Conservation (phyloP, 2,113 vertebrate genomes). For the Indicator maculatus region DNA sequence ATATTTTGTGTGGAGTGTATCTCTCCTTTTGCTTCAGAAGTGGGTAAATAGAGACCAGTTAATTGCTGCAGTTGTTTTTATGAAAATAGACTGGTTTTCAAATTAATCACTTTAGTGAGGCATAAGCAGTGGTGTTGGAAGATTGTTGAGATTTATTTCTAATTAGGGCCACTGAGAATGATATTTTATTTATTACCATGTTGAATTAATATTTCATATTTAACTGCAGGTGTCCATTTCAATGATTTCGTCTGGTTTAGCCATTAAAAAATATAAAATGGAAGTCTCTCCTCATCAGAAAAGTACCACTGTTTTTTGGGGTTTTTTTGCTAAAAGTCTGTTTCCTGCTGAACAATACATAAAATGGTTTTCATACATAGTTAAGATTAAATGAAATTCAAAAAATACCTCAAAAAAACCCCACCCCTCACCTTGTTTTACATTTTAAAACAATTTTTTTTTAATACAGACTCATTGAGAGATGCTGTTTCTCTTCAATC, state of each 20-base stretch:
- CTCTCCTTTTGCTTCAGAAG: constrained; percentile 13
- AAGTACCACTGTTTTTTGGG: neutral
- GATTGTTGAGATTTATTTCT: constrained; percentile 20
- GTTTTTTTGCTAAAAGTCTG: neutral
- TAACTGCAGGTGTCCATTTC: constrained; percentile 24
- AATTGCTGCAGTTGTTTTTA: constrained; percentile 49
- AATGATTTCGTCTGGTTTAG: neutral
- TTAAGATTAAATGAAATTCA: neutral
- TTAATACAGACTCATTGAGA: neutral
- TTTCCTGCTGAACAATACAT: neutral
- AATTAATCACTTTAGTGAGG: neutral
- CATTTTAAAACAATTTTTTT: neutral
- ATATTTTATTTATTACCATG: constrained; percentile 31
- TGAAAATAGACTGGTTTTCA: constrained; percentile 29
- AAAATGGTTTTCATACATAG: neutral
- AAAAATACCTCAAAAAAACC: neutral
- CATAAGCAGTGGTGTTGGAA: neutral
- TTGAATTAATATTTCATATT: constrained; percentile 52
- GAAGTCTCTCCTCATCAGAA: neutral
- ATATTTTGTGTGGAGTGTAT: neutral
- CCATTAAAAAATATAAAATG: neutral
- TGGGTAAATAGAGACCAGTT: constrained; percentile 46
- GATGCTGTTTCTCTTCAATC: neutral
- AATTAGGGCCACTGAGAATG: constrained; percentile 33
- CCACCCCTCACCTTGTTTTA: neutral